Base-by-base conservation (phyloP, 2,888 invertebrate species). In the Drosophila birchii region DNA sequence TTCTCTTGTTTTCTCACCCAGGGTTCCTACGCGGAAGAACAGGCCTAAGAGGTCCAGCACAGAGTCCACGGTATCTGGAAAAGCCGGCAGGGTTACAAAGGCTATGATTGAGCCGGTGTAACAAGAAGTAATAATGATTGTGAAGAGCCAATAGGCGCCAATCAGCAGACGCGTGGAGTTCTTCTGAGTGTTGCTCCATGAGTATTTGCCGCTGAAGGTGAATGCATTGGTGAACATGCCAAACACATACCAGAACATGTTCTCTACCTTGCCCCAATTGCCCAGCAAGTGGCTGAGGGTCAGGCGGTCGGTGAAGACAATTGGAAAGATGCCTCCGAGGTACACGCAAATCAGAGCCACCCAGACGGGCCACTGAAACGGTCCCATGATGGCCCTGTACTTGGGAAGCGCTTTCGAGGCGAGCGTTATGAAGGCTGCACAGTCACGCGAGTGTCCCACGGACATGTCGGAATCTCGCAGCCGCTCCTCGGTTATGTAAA, bases 211-310 rank as follows among this genome's bases (percentile, higher is more conserved):
- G 44, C 93, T 92, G 84, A 96, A 96, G 0, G 95, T 95, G 83
- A 97, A 96, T 79, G 95, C 95, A 87, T 97, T 97, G 0, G 97
- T 97, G 88, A 96, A 97, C 47, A 96, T 96, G 7, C 96, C 96
- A 84, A 96, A 97, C 61, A 97, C 96, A 88, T 96, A 96, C 96
- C 96, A 97, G 91, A 96, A 96, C 96, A 96, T 96, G 82, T 96
- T 96, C 92, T 96, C 96, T 41, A 96, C 93, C 93, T 96, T 95
- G 56, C 95, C 95, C 67, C 95, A 95, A 79, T 95, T 94, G 44
- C 95, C 93, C 34, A 96, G 81, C 36, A 96, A 92, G 86, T 95
- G 95, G 11, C 92, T 93, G 20, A 96, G 90, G 0, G 95, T 94
- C 67, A 95, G 94, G 79, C 95, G 95, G 84, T 96, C 95, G 0